phyloP scores from a whole-genome alignment of 2,797 vertebrate species.

The Oreortyx pictus region DNA sequence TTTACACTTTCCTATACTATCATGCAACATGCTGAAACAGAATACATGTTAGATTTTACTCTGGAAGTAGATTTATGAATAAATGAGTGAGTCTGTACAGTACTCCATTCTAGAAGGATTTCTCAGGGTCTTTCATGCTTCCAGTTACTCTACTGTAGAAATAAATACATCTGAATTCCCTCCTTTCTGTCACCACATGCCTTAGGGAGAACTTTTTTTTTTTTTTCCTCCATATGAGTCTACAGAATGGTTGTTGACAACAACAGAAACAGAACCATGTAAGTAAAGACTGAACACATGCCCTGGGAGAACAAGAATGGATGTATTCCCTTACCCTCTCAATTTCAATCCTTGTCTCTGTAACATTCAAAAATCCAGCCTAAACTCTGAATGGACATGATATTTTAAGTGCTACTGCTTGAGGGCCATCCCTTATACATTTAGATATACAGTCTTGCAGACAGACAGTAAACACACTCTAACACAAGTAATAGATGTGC shows the following conservation, averaged over 20 bases:
- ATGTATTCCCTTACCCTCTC: background rate
- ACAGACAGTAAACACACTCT: background rate
- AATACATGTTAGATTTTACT: background rate
- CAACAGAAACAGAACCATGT: fast-evolving
- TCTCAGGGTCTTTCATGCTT: background rate
- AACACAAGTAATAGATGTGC: background rate
- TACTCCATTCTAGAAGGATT: background rate
- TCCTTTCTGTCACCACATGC: background rate
- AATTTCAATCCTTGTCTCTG: background rate
- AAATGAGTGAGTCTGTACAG: background rate
- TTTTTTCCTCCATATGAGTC: background rate
- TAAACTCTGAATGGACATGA: background rate
- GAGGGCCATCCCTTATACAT: background rate
- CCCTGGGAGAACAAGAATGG: background rate
- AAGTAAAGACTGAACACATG: background rate
- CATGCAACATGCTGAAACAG: background rate
- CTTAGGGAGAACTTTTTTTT: background rate
- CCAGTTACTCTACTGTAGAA: background rate
- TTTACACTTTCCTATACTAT: background rate
- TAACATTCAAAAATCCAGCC: background rate
- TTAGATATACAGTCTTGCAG: background rate
- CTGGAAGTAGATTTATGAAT: background rate
- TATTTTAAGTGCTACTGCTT: background rate
- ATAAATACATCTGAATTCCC: background rate
- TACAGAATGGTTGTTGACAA: background rate